Conservation (phyloP, 2,888 invertebrate species). For the Ormyrus nitidulus region DNA sequence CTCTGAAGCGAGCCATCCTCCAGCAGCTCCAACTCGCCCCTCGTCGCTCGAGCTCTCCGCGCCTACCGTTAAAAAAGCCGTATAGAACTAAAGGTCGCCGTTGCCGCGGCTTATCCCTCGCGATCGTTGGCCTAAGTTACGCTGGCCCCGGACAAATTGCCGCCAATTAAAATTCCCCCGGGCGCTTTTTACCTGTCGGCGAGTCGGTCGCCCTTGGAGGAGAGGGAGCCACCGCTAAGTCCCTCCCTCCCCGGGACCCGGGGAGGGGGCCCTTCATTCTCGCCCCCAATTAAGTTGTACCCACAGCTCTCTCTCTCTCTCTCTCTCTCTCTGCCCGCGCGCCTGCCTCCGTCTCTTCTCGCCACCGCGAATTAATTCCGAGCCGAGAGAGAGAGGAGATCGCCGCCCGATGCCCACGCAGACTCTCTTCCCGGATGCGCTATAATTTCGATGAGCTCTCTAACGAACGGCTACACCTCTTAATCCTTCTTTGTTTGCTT, state of each 20-base stretch:
- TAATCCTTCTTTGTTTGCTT: constrained; percentile 6
- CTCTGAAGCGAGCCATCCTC: too few relatives aligned
- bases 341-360: background rate
- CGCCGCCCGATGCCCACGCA: constrained; percentile 37
- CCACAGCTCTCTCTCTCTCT: constrained; percentile 38
- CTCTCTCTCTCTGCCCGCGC: background rate
- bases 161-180: constrained; percentile 65
- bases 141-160: constrained; percentile 62
- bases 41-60: too few relatives aligned
- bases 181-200: background rate
- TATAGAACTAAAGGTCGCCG: too few relatives aligned
- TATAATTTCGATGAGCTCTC: constrained; percentile 30
- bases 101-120: constrained; percentile 14
- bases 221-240: too few relatives aligned
- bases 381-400: constrained; percentile 1
- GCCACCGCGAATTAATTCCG: constrained; percentile 55
- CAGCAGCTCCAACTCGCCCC: too few relatives aligned
- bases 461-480: constrained; percentile 33
- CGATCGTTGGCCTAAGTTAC: constrained; percentile 46
- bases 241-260: background rate
- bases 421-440: constrained; percentile 46
- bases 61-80: too few relatives aligned
- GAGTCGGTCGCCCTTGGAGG: too few relatives aligned
- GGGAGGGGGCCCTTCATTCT: constrained; percentile 27
- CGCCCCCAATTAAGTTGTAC: constrained; percentile 73